phyloP scores from a whole-genome alignment of 2,888 invertebrate species.

The Rosalia funebris region DNA sequence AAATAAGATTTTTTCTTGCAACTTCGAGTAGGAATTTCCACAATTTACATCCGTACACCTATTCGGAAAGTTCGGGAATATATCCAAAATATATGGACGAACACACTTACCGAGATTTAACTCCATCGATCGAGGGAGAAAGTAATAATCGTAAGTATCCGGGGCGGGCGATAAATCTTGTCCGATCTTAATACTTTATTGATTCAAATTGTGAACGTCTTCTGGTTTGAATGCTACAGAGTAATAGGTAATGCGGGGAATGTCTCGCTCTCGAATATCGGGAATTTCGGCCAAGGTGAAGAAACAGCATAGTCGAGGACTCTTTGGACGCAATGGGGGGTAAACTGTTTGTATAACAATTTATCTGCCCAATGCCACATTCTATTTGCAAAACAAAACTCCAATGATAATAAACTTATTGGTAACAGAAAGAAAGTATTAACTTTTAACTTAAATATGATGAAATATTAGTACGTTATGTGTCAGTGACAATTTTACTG shows the following conservation, averaged over 20 bases:
- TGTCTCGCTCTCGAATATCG: no score
- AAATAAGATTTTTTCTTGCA: conserved; percentile 2
- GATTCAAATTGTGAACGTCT: background rate
- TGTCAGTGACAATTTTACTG: no score
- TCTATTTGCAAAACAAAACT: no score
- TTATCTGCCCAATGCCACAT: no score
- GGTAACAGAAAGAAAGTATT: no score
- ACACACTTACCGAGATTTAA: conserved; percentile 2
- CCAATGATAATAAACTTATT: no score
- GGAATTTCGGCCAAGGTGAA: no score
- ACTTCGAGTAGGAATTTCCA: background rate
- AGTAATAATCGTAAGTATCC: conserved; percentile 2
- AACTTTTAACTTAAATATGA: no score
- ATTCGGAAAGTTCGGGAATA: background rate
- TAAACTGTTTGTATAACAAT: no score
- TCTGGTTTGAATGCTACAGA: background rate
- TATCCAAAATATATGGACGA: conserved; percentile 1
- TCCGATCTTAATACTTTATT: background rate
- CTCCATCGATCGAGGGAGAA: conserved; percentile 2
- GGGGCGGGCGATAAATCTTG: background rate
- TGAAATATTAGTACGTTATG: no score
- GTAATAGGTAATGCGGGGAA: background rate
- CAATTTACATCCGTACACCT: background rate
- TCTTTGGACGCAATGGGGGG: no score
- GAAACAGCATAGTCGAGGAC: no score